phyloP scores from a whole-genome alignment of 1,140 invertebrate species.

The Thaumatotibia leucotreta region DNA sequence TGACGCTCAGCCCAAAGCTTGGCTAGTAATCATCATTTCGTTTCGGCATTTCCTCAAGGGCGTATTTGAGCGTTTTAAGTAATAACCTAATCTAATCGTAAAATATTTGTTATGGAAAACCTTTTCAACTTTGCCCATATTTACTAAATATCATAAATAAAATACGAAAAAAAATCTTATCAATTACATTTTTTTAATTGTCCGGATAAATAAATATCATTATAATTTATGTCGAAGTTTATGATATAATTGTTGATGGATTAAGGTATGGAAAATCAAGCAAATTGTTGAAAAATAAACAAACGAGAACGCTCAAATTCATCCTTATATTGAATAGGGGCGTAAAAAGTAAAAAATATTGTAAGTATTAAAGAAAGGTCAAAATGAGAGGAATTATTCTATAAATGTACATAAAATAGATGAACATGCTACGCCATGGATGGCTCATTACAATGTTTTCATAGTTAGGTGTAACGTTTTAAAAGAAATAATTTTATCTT shows the following conservation, averaged over 20 bases:
- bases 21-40: background rate
- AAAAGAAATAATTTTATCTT: constrained; percentile 3
- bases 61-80: background rate
- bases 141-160: background rate
- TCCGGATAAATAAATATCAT: too few species aligned
- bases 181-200: too few species aligned
- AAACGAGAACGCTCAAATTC: background rate
- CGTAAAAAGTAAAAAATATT: constrained; percentile 47
- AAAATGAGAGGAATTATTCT: constrained; percentile 71
- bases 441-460: background rate
- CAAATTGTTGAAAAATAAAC: too few species aligned
- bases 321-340: constrained; percentile 34
- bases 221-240: too few species aligned
- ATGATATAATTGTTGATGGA: too few species aligned
- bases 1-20: constrained; percentile 18
- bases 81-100: background rate
- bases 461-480: background rate
- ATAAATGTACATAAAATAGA: constrained; percentile 63
- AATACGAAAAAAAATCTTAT: too few species aligned
- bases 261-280: too few species aligned
- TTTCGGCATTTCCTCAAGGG: constrained; percentile 46
- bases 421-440: background rate
- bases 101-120: background rate
- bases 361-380: constrained; percentile 70
- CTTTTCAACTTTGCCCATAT: background rate